Base-by-base conservation (phyloP, 2,888 invertebrate species). In the Chrysolina americana region DNA sequence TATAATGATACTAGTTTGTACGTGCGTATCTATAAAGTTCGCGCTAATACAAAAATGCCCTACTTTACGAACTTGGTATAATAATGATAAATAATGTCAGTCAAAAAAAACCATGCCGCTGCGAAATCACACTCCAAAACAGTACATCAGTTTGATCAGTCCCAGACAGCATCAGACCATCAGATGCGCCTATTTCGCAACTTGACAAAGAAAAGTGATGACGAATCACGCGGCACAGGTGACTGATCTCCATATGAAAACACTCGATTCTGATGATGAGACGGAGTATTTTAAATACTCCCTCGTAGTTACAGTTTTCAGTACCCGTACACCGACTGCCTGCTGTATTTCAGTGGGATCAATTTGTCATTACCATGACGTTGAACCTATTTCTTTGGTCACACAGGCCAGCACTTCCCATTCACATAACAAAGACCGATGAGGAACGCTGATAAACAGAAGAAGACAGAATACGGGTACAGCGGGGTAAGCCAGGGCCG, bases 361-460 rank as follows among this genome's bases (percentile, higher is more conserved):
- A 68, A 75, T 69, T 68, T 71, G 71, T 71, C 59, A 48, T 64
- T 70, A 23, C 62, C 17, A 64, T 72, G 69, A 69, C 66, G 65
- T 63, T 59, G 71, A 75, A 75, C 71, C 62, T 72, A 65, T 71
- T 75, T 75, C 75, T 75, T 75, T 65, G 41, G 68, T 72, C 56
- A 53, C 56, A 59, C 36, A 70, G 73, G 62, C 65, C 73, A 70
- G 44, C 65, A 65, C 64, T 73, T 73, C 70, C 64, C 73, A 75
- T 77, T 73, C 75, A 72, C 64, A 69, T 62, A 76, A 75, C 77
- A 77, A 77, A 77, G 77, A 75, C 73, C 28, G 69, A 71, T 59
- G 73, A 56, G 72, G 64, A 63, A 68, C 65, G 68, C 50, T 65
- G 65, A 56, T 71, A 65, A 75, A 69, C 69, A 23, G 71, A 69